Evolutionary conservation across 2,888 invertebrate genomes (phyloP), one percentile per base, ranked within the genome.

Genomic region (Pammene aurita): DNA sequence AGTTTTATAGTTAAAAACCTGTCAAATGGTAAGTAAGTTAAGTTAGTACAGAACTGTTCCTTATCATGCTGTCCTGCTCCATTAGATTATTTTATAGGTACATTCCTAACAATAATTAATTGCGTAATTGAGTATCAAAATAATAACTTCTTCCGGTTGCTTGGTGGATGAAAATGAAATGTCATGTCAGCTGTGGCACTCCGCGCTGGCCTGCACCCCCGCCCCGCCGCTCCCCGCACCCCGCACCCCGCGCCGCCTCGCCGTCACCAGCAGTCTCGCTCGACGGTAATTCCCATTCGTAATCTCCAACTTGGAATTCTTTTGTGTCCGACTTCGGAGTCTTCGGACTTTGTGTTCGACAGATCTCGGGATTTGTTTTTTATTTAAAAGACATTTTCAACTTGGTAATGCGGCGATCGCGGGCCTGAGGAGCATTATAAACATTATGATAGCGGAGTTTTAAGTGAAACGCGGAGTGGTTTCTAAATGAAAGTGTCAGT

Each of bases 301-400:
- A 62, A 62, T 48, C 55, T 56, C 61, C 61, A 56, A 62, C 46
- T 56, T 56, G 61, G 62, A 55, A 61, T 67, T 62, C 16, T 62
- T 67, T 67, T 50, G 66, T 55, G 62, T 48, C 61, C 48, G 55
- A 56, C 67, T 34, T 48, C 26, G 46, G 55, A 62, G 55, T 48
- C 67, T 34, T 48, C 26, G 46, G 55, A 62, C 55, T 67, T 55
- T 62, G 67, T 56, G 67, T 67, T 67, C 67, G 67, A 67, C 67
- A 55, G 67, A 62, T 67, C 67, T 61, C 54, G 46, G 41, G 46
- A 34, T 67, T 67, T 62, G 48, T 48, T 67, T 67, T 67, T 56
- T 67, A 48, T 67, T 61, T 55, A 56, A 62, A 62, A 48, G 41
- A 46, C 41, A 62, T 26, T 67, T 67, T 61, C 38, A 67, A 62